A percentile compares a stretch with the other conserved stretches of the same genome.
These are phyloP conservation scores for Limnephilus rhombicus DNA, from an alignment of 2,888 invertebrate species.

Conservation along the genomic window DNA sequence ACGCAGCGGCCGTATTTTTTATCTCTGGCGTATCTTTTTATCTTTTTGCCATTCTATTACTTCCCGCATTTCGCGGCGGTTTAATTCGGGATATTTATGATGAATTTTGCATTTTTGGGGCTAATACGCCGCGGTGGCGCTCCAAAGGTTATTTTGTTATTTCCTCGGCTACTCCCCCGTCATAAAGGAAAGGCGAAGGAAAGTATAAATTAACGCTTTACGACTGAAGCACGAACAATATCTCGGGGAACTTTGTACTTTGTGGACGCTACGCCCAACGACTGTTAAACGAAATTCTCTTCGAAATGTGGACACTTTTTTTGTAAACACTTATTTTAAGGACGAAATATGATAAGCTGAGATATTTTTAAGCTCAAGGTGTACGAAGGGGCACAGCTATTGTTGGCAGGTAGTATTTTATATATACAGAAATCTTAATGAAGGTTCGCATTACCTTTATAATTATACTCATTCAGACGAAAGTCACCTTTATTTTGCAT, in stretches of 20 bases:
- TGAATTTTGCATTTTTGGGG: slow-evolving; percentile 63
- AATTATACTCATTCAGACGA: not conserved
- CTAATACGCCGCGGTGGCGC: slow-evolving; percentile 38
- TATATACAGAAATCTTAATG: not conserved
- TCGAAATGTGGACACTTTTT: not conserved
- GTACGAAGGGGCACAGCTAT: not conserved
- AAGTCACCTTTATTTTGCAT: not conserved
- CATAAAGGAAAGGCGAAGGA: slow-evolving; percentile 50
- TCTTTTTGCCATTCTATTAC: slow-evolving; percentile 56
- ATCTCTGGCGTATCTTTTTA: slow-evolving; percentile 57
- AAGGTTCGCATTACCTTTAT: not conserved
- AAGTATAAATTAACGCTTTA: slow-evolving; percentile 64
- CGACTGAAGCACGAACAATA: slow-evolving; percentile 55
- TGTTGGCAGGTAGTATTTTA: not conserved
- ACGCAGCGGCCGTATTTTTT: slow-evolving; percentile 49
- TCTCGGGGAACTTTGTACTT: slow-evolving; percentile 34
- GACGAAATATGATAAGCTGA: not conserved
- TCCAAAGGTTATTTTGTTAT: slow-evolving; percentile 62
- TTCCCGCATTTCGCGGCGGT: slow-evolving; percentile 56
- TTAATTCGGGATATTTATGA: slow-evolving; percentile 63
- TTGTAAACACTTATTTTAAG: not conserved
- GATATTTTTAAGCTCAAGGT: not conserved
- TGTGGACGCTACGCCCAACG: not conserved
- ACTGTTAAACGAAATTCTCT: not conserved
- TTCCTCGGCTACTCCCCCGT: slow-evolving; percentile 52